Percentiles rank a stretch among this genome's conserved stretches.
phyloP scores from a whole-genome alignment of 2,113 vertebrate genomes.

The Anthoscopus minutus region DNA sequence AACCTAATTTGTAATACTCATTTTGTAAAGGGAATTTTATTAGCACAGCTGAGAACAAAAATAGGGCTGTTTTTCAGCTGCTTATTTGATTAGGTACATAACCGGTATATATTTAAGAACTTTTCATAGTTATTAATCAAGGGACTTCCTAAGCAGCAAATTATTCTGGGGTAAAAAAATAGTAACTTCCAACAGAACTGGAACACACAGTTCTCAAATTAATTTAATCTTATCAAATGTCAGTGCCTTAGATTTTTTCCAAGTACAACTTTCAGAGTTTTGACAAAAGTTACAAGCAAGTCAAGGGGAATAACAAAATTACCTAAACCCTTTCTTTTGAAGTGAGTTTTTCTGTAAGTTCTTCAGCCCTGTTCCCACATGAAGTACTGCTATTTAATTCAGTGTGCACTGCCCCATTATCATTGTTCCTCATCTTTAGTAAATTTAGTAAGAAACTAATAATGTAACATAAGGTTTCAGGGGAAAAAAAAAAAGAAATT shows the following conservation, averaged over 20 bases:
- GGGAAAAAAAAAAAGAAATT: neutral
- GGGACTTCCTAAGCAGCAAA: neutral
- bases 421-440: neutral
- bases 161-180: neutral
- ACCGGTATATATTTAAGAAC: neutral
- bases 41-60: neutral
- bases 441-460: neutral
- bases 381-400: neutral
- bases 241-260: neutral
- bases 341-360: neutral
- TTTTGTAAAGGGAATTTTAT: neutral
- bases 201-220: constrained; percentile 6
- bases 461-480: neutral
- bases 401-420: neutral
- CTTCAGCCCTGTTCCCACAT: neutral
- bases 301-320: neutral
- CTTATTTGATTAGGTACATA: neutral
- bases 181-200: constrained; percentile 4
- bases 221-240: constrained; percentile 18
- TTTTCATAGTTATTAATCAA: neutral
- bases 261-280: neutral
- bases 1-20: neutral
- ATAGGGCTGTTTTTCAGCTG: neutral
- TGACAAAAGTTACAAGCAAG: neutral
- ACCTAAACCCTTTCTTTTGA: neutral